Evolutionary conservation across 37 sponge, comb jelly and placozoan species (phyloP), one percentile per base, ranked within the genome.

Genomic region (Petrosia ficiformis): DNA sequence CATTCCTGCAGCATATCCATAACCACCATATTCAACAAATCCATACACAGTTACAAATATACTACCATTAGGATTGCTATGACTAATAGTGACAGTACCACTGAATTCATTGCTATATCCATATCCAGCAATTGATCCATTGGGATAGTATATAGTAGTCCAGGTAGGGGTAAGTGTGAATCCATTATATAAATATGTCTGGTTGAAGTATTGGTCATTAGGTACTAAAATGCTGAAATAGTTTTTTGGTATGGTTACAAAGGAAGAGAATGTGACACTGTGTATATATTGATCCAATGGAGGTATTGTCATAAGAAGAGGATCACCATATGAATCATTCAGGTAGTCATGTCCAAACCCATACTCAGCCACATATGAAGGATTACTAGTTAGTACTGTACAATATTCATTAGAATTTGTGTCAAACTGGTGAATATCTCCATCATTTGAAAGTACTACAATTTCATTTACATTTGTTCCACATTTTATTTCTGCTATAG

Each of bases 11-110:
- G 52, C 35, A 57, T 74, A 74, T 8, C 75, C 75, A 21, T 29
- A 11, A 21, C 61, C 34, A 8, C 28, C 54, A 32, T 14, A 30
- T 2, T 54, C 21, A 57, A 33, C 57, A 57, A 74, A 74, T 8
- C 75, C 75, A 57, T 74, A 74, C 32, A 57, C 75, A 22, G 36
- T 44, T 39, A 74, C 75, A 54, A 39, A 74, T 31, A 74, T 24
- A 4, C 37, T 44, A 14, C 75, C 75, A 58, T 57, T 36, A 56
- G 59, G 42, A 29, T 58, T 34, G 19, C 59, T 58, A 30, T 74
- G 75, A 3, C 35, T 14, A 10, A 74, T 52, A 32, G 37, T 34
- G 39, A 58, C 39, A 3, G 61, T 21, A 6, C 61, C 61, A 25
- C 36, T 33, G 59, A 57, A 8, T 16, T 59, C 4, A 26, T 3